Evolutionary conservation across 2,888 invertebrate genomes (phyloP), one percentile per base, ranked within the genome.

Genomic region (Chloroclystis v-ata): DNA sequence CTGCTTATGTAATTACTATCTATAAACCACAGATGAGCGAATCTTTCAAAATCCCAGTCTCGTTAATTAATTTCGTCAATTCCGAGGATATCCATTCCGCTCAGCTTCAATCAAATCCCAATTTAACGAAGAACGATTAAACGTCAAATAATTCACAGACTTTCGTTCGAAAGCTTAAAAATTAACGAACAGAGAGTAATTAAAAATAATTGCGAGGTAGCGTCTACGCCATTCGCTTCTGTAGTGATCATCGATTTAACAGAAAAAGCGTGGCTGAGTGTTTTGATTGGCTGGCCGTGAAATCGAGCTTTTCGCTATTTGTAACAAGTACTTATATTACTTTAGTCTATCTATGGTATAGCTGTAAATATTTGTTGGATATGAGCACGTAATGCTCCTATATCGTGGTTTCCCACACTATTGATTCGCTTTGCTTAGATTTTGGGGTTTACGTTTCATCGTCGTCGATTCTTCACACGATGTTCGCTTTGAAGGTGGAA

Each of bases 201-300:
- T 53, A 57, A 49, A 43, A 10, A 52, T 57, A 57, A 57, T 57
- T 53, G 52, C 48, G 20, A 24, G 20, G 33, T 20, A 33, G 16
- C 35, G 7, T 16, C 16, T 11, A 11, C 33, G n/a, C 10, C 4
- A 35, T n/a, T 35, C 20, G 84, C 84, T 85, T 84, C 84, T 77
- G 84, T 71, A 65, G 75, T 65, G 68, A 77, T 77, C 75, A 70
- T 58, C 72, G 72, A 79, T 77, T 35, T 75, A 75, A 67, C 60
- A 64, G 72, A 77, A 82, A 82, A 79, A 83, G 78, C 82, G 79
- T 84, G 60, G 70, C 77, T 64, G 67, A 14, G 10, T 74, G 43
- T 48, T 49, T 48, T 55, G 55, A 55, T 57, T 57, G 54, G 47
- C 46, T 43, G 37, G 43, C 49, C 55, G 53, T 57, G 48, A 49